Percentiles rank a stretch among this genome's conserved stretches.
Evolutionary conservation across 1,140 invertebrate species (phyloP).

Genomic region (Teleopsis dalmanni): DNA sequence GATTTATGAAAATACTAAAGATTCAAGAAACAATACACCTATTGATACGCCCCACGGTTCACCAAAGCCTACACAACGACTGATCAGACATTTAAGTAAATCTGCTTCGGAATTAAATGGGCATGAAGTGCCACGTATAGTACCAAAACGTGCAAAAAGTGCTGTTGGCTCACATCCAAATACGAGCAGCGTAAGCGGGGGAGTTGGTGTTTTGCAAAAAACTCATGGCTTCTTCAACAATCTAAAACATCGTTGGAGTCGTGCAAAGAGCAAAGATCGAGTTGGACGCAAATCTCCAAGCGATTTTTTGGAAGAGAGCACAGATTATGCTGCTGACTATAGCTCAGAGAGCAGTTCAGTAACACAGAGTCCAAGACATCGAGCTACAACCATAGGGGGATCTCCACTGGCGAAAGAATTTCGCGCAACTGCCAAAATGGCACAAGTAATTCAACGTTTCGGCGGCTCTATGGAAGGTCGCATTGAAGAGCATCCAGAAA

Average conservation of each 20-base stretch:
- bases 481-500: slow-evolving; percentile 41
- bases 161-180: slow-evolving; percentile 36
- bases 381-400: slow-evolving; percentile 39
- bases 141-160: slow-evolving; percentile 47
- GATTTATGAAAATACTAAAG: neutral
- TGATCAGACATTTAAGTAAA: slow-evolving; percentile 48
- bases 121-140: slow-evolving; percentile 39
- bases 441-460: slow-evolving; percentile 36
- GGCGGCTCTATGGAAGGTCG: slow-evolving; percentile 43
- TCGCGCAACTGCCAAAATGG: slow-evolving; percentile 39
- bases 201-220: slow-evolving; percentile 54
- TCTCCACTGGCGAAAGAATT: slow-evolving; percentile 35
- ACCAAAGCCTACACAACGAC: slow-evolving; percentile 28
- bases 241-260: slow-evolving; percentile 57
- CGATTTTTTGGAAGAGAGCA: slow-evolving; percentile 50
- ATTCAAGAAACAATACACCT: neutral
- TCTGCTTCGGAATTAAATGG: slow-evolving; percentile 50
- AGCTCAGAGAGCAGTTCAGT: slow-evolving; percentile 64
- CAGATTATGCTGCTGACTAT: slow-evolving; percentile 64
- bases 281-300: slow-evolving; percentile 45
- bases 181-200: slow-evolving; percentile 6
- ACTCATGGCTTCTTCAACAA: slow-evolving; percentile 65
- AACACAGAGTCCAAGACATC: slow-evolving; percentile 59
- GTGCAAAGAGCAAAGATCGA: slow-evolving; percentile 55
- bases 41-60: slow-evolving; percentile 28